Evolutionary conservation across 2,888 invertebrate species (phyloP).

Genomic region (Andrena marginata): DNA sequence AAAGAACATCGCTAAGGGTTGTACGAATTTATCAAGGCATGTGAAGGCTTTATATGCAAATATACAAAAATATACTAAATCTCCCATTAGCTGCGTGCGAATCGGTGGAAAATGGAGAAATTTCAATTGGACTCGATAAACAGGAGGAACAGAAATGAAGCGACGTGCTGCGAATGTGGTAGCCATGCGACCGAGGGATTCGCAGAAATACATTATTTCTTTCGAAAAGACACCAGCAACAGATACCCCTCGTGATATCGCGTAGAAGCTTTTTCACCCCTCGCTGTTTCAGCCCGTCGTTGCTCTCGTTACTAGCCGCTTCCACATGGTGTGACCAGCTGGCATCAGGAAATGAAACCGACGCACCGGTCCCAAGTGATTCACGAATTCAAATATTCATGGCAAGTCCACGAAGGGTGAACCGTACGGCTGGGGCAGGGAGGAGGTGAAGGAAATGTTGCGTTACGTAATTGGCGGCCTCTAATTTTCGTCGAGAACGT

Average conservation of each 20-base stretch:
- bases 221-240: slow-evolving; percentile 28
- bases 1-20: neutral
- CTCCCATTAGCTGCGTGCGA: too few relatives aligned
- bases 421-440: neutral
- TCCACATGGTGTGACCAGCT: slow-evolving; percentile 78
- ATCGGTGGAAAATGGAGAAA: neutral
- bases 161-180: neutral
- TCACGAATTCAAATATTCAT: slow-evolving; percentile 73
- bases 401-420: slow-evolving; percentile 19
- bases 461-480: slow-evolving; percentile 53
- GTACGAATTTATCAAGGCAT: neutral
- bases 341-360: slow-evolving; percentile 81
- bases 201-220: slow-evolving; percentile 2
- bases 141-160: neutral
- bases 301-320: slow-evolving; percentile 46
- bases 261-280: slow-evolving; percentile 31
- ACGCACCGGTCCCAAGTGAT: slow-evolving; percentile 70
- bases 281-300: slow-evolving; percentile 32
- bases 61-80: too few relatives aligned
- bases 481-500: slow-evolving; percentile 47
- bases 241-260: slow-evolving; percentile 46
- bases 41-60: too few relatives aligned
- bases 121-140: neutral
- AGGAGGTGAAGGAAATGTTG: slow-evolving; percentile 14
- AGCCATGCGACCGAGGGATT: neutral